Evolutionary conservation across 2,797 vertebrate genomes (phyloP), one percentile per base, ranked within the genome.

Genomic region (Poeciliopsis presidionis): DNA sequence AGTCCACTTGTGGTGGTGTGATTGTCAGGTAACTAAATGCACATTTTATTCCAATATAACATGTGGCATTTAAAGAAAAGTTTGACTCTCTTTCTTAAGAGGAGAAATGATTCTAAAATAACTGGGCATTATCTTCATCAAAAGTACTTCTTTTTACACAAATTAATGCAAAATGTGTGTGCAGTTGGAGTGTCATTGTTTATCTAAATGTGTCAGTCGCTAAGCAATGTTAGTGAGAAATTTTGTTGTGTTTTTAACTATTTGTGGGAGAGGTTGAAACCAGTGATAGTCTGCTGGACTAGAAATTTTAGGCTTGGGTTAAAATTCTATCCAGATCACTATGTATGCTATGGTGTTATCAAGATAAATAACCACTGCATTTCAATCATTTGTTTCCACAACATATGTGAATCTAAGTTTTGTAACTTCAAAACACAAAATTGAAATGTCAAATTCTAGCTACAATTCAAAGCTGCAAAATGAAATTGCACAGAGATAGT

Each of bases 1-100:
- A 45, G 85, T 86, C 81, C 33, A 30, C 77, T 67, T 85, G 87
- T 46, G 67, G 65, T 72, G 77, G 70, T 81, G 79, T 83, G 83
- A 86, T 77, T 91, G 82, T 86, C 83, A 85, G 79, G 65, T 55
- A 77, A 80, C 84, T 16, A 81, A 86, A 92, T 86, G 81, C 79
- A 83, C 86, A 87, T 90, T 82, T n/a, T 77, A 70, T 82, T 86
- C 72, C 78, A 81, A 30, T 74, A 70, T 89, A 72, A 83, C 77
- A 80, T 81, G 72, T 85, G 79, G 36, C 72, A 80, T 88, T 80
- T 46, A 81, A 80, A 84, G 75, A 74, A 67, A 65, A 45, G 13
- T 59, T 43, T 8, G 57, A 13, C 57, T 76, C 30, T 76, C 57
- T 84, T 45, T 65, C 57, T 85, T 39, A 79, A 75, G 39, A 63